A percentile compares a stretch with the other conserved stretches of the same genome.
Conservation (phyloP, 2,113 vertebrate species). For the Malaclemys terrapin region DNA sequence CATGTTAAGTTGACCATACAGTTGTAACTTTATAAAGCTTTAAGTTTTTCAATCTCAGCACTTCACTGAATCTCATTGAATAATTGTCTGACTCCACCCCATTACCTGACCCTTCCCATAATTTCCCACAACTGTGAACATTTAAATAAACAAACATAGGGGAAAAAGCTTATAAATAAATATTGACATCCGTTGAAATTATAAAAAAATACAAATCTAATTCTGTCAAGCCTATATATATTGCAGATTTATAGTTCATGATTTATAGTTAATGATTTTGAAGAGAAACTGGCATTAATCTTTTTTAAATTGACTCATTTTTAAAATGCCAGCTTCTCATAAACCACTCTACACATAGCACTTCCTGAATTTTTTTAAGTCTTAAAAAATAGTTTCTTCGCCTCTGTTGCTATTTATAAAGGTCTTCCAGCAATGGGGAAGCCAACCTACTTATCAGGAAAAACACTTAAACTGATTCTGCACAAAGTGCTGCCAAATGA, state of each 20-base stretch:
- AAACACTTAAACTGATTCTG: neutral
- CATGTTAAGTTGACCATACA: neutral
- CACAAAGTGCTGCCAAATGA: neutral
- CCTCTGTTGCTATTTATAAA: neutral
- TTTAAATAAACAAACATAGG: neutral
- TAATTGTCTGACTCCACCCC: too few species aligned
- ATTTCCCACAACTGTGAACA: too few species aligned
- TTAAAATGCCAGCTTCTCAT: neutral
- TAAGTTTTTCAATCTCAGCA: too few species aligned
- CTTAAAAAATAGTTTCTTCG: neutral
- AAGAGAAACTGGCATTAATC: neutral
- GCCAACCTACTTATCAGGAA: neutral
- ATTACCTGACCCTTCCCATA: too few species aligned
- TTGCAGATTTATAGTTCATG: neutral
- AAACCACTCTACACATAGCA: neutral
- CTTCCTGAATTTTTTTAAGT: neutral
- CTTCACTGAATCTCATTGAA: too few species aligned
- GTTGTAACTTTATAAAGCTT: neutral
- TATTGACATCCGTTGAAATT: neutral
- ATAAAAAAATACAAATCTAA: neutral
- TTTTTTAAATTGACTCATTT: neutral
- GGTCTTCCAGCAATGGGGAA: neutral
- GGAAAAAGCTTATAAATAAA: neutral
- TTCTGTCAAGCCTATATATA: neutral
- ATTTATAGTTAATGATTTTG: neutral